A percentile compares a stretch with the other conserved stretches of the same genome.
Evolutionary conservation across 2,888 invertebrate genomes (phyloP).

Genomic region (Agonum fuliginosum): DNA sequence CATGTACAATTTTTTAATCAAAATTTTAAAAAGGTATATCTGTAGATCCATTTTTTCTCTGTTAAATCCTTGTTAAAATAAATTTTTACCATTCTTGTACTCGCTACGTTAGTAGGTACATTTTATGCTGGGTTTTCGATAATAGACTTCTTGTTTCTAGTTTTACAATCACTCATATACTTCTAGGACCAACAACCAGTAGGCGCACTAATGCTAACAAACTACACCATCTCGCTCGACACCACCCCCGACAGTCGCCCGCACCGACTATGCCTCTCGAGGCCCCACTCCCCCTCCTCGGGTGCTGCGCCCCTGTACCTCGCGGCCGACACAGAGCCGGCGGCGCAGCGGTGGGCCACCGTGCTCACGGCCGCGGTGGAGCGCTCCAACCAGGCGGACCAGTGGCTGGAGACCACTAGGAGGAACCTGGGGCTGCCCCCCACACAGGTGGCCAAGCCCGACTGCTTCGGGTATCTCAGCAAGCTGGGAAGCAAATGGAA

Average conservation of each 20-base stretch:
- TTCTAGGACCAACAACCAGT: constrained; percentile 89
- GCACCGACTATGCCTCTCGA: constrained; percentile 63
- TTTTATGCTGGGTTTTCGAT: too few species aligned
- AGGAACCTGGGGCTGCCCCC: constrained; percentile 89
- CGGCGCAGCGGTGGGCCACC: constrained; percentile 85
- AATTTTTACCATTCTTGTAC: too few species aligned
- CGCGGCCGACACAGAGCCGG: constrained; percentile 85
- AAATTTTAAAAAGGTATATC: too few species aligned
- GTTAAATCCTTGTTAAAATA: too few species aligned
- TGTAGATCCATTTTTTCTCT: too few species aligned
- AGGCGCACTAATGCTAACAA: constrained; percentile 90
- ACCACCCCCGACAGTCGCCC: constrained; percentile 78
- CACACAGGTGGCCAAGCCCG: constrained; percentile 85
- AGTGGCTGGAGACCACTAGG: constrained; percentile 85
- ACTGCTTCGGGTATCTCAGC: constrained; percentile 94
- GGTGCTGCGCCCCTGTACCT: constrained; percentile 85
- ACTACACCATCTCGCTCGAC: constrained; percentile 83
- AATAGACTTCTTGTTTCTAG: too few species aligned
- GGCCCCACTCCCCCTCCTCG: constrained; percentile 67
- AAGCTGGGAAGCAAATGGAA: constrained; percentile 91
- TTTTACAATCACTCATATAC: constrained; percentile 4
- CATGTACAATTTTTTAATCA: too few species aligned
- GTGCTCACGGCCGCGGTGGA: constrained; percentile 86
- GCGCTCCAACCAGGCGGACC: constrained; percentile 73
- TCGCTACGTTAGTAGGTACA: too few species aligned